Evolutionary conservation across 1,140 invertebrate species (phyloP).

Genomic region (Bombus turneri): DNA sequence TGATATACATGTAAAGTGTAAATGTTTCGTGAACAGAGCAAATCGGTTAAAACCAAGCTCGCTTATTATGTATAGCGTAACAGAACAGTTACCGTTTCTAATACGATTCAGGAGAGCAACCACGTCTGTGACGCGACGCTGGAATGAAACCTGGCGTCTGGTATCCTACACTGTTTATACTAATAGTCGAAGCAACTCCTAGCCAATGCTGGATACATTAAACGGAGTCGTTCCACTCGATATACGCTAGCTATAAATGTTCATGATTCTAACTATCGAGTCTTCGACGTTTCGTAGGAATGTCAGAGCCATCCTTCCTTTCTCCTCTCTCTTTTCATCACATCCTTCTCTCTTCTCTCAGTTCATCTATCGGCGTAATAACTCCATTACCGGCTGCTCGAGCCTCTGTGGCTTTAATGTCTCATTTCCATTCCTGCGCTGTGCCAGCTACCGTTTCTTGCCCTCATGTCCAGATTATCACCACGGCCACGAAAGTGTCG

Average conservation of each 20-base stretch:
- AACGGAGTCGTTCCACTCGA: constrained; percentile 38
- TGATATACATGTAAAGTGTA: too few relatives aligned
- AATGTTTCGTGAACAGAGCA: too few relatives aligned
- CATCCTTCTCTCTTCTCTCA: background rate
- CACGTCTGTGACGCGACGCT: background rate
- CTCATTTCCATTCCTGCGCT: constrained; percentile 30
- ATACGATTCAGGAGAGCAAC: background rate
- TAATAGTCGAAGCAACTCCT: constrained; percentile 11
- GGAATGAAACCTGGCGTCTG: background rate
- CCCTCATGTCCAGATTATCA: background rate
- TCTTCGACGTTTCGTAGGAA: constrained; percentile 30
- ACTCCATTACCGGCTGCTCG: constrained; percentile 40
- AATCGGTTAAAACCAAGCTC: too few relatives aligned
- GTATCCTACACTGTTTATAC: background rate
- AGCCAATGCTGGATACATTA: constrained; percentile 33
- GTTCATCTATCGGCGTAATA: constrained; percentile 38
- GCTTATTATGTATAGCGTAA: background rate
- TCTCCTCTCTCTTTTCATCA: too few relatives aligned
- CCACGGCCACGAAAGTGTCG: constrained; percentile 35
- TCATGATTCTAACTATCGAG: constrained; percentile 29
- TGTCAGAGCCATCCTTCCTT: background rate
- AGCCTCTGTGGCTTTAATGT: constrained; percentile 23
- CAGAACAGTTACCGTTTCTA: background rate
- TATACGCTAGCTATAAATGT: constrained; percentile 30
- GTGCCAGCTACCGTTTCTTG: constrained; percentile 4